Evolutionary conservation across 30 jellyfish, hydroid and myxozoan genomes (phyloP), one percentile per base, ranked within the genome.

Genomic region (Rhopilema esculentum): DNA sequence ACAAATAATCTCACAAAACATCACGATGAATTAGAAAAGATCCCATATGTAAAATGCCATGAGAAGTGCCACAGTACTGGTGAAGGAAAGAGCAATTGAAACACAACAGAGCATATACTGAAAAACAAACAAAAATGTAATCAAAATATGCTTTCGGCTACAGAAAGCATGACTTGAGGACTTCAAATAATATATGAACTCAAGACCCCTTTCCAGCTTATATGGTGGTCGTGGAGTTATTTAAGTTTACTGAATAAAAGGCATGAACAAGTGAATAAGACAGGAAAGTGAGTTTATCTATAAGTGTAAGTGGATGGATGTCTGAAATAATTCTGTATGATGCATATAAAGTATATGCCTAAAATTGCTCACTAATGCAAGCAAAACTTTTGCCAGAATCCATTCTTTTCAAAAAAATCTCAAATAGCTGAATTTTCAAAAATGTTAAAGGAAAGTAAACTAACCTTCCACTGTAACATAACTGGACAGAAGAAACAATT

Each of bases 41-140:
- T 27, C 82, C 90, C 90, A 80, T 80, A 26, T 80, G 66, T 8
- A 80, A 25, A 66, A 80, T 80, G 51, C 90, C 90, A 8, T 79
- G 40, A 15, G 31, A 31, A 20, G 48, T 12, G 30, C 89, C 89
- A 32, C 69, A 28, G 65, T 79, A 80, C 29, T 32, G 32, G 65
- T 19, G 27, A 20, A 25, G 27, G 51, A 19, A 75, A 18, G 69
- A 20, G 40, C 85, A 49, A 16, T 2, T 16, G 27, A 72, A 23
- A 22, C 85, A 75, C 52, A 15, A 19, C 24, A 30, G 62, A 6
- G 85, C 7, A 22, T 29, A 18, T 20, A 75, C 85, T 75, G 70
- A n/a, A 49, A 75, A 33, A n/a, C 27, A 9, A 75, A 75, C 25
- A 75, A 6, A 32, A 27, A 19, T 22, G 21, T 29, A 66, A 66